Evolutionary conservation across 1,140 invertebrate genomes (phyloP), one percentile per base, ranked within the genome.

Genomic region (Drosophila erecta): DNA sequence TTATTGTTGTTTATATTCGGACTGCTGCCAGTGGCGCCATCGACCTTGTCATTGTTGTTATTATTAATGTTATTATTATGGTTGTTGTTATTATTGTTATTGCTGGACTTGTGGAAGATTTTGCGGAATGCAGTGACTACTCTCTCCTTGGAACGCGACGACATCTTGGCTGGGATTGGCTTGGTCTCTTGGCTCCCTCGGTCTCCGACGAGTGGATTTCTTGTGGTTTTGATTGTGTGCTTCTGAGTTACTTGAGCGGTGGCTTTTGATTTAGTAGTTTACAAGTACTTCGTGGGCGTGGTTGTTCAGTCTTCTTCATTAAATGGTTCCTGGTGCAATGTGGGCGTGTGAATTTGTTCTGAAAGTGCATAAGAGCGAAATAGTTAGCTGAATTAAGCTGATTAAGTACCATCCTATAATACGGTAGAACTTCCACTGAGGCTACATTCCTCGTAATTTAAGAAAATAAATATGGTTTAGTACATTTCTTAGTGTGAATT

Each of bases 91-190:
- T 85, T 85, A 24, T 96, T 79, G 94, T 95, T 8, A 95, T 94
- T 27, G 95, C 94, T 76, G 55, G 81, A 65, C 94, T 95, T 87
- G 59, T 87, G 83, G 90, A 96, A 96, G 58, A 96, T 92, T 92
- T 96, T 96, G 69, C 95, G 93, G 90, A 97, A 95, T 27, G 95
- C 96, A 22, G 95, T 95, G 5, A 95, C 94, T 35, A 97, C 95
- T 91, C 94, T 95, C 79, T 95, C 94, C 91, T 96, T 96, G 4
- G 95, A 95, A 62, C 95, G 94, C 61, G 95, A 96, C 71, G 95
- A 95, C 95, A 96, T 96, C 61, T 85, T 41, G 27, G 53, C 41
- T 54, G 15, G n/a, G 47, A 24, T 33, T 37, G 35, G 6, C 50
- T 47, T 66, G 33, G 54, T 79, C 43, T 47, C 4, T 24, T 24